Percentiles rank a stretch among this genome's conserved stretches.
These are phyloP conservation scores for Diorhabda sublineata DNA, from an alignment of 1,140 invertebrate species.

Conservation along the genomic window DNA sequence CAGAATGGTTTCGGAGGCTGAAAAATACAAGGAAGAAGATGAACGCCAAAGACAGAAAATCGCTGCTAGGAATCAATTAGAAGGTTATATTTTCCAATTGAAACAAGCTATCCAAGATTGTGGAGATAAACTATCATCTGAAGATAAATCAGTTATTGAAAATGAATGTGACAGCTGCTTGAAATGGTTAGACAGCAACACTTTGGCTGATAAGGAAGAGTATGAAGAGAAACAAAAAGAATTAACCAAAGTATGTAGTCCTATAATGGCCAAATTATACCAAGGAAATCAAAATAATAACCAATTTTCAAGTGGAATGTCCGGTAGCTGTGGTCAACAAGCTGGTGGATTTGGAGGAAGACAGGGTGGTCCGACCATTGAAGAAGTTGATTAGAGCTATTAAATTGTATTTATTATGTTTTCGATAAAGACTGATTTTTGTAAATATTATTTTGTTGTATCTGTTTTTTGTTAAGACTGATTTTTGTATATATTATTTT, in stretches of 20 bases:
- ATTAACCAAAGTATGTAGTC: slow-evolving; percentile 46
- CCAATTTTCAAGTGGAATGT: slow-evolving; percentile 46
- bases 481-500: too few species aligned
- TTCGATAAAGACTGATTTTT: too few species aligned
- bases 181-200: slow-evolving; percentile 56
- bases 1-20: slow-evolving; percentile 68
- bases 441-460: too few species aligned
- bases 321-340: slow-evolving; percentile 45
- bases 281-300: slow-evolving; percentile 45
- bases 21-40: slow-evolving; percentile 63
- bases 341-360: slow-evolving; percentile 34
- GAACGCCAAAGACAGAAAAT: slow-evolving; percentile 65
- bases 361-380: slow-evolving; percentile 56
- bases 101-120: slow-evolving; percentile 54
- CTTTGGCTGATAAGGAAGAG: slow-evolving; percentile 46
- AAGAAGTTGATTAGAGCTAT: slow-evolving; percentile 64
- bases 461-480: too few species aligned
- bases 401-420: background rate
- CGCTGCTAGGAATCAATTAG: slow-evolving; percentile 56
- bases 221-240: slow-evolving; percentile 41
- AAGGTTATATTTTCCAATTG: slow-evolving; percentile 70
- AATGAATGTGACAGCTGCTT: slow-evolving; percentile 50
- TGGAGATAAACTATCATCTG: slow-evolving; percentile 48
- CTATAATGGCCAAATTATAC: slow-evolving; percentile 51
- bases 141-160: slow-evolving; percentile 44